Base-by-base conservation (phyloP, 2,888 invertebrate genomes). In the Pandemis corylana region DNA sequence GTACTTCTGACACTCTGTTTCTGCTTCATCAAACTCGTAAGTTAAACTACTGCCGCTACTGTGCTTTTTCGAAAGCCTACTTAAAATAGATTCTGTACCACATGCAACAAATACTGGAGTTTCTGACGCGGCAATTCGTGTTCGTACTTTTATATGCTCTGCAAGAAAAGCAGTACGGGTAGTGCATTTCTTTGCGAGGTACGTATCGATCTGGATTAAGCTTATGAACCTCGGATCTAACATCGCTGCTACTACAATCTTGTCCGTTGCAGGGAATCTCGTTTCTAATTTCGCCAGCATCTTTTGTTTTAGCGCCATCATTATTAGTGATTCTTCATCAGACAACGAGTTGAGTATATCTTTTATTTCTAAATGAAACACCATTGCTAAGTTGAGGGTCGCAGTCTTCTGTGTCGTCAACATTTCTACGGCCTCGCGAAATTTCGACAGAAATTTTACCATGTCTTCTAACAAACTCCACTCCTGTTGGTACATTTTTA, bases 1-100 rank as follows among this genome's bases (percentile, higher is more conserved):
- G 42, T 68, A 73, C 12, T 53, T 46, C 68, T 68, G 63, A 59
- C 72, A 73, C 41, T 73, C 73, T 12, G 9, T 3, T 20, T 64
- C 46, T 4, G 59, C 28, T 6, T 20, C 28, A 5, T 59, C 59
- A 0, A 59, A 59, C 4, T 28, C 59, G 28, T 28, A n/a, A 5
- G 3, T 12, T 28, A 7, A 10, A 12, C 28, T 28, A 59, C 10
- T 5, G 28, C 28, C 28, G 12, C 10, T 28, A 28, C 59, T 59
- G 9, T 59, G 59, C 28, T 59, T 59, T 28, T 59, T 59, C 0
- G 28, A 28, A 4, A 59, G 59, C 10, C 28, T 59, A 12, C 12
- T 12, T 12, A 59, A 56, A 56, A 56, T 3, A 28, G 28, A 59
- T 28, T 59, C 59, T 2, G 3, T 28, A 59, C 12, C 59, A 59